These are phyloP conservation scores for Aphidius ervi DNA, from an alignment of 1,140 invertebrate genomes.

Conservation along the genomic window DNA sequence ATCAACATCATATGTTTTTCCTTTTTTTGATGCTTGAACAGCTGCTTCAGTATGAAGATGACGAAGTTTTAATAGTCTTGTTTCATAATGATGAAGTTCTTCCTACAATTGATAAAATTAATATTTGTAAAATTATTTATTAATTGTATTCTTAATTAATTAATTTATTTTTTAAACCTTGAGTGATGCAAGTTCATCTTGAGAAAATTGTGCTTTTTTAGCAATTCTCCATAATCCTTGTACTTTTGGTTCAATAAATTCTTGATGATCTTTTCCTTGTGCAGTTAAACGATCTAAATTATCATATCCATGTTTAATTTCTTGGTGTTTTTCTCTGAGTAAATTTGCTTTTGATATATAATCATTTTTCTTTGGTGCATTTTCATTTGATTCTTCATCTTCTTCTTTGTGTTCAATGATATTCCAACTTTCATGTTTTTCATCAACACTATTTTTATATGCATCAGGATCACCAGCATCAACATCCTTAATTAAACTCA, in stretches of 20 bases:
- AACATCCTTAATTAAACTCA: constrained; percentile 70
- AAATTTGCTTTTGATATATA: constrained; percentile 64
- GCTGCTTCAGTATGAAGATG: constrained; percentile 73
- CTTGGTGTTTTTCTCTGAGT: constrained; percentile 71
- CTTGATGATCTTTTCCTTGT: constrained; percentile 70
- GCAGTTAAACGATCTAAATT: constrained; percentile 69
- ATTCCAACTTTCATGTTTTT: constrained; percentile 57
- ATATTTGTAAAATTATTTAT: too few species aligned
- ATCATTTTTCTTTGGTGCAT: constrained; percentile 56
- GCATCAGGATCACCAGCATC: constrained; percentile 53
- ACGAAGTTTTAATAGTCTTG: constrained; percentile 75
- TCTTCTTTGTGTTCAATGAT: constrained; percentile 60
- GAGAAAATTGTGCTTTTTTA: constrained; percentile 71
- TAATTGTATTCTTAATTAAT: not conserved
- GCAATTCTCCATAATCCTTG: constrained; percentile 83
- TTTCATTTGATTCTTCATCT: constrained; percentile 61
- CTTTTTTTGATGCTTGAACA: constrained; percentile 38
- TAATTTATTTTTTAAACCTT: constrained; percentile 49
- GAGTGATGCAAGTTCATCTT: constrained; percentile 77
- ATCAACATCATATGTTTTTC: constrained; percentile 33
- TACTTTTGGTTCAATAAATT: constrained; percentile 87
- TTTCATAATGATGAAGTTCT: constrained; percentile 85
- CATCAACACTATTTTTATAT: constrained; percentile 59
- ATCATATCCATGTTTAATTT: constrained; percentile 77
- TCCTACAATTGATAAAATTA: constrained; percentile 49